Conservation (phyloP, 2,113 vertebrate species). For the Cercocebus atys region DNA sequence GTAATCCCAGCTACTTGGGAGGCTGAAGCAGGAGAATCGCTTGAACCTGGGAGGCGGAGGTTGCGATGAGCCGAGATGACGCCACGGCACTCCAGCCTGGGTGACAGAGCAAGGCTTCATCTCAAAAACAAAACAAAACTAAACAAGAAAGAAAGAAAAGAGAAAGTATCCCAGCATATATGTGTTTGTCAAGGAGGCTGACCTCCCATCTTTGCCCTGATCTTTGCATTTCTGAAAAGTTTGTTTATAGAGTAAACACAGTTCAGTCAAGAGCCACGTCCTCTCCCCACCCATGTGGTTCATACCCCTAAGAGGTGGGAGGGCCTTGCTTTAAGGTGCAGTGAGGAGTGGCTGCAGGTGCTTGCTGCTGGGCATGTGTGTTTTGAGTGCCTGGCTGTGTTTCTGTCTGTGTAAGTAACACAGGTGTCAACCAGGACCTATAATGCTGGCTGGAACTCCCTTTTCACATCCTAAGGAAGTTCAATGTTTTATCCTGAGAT, state of each 20-base stretch:
- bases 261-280: slow-evolving; percentile 19
- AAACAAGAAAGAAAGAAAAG: not conserved
- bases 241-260: slow-evolving; percentile 65
- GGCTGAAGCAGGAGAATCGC: too few species aligned
- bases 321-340: not conserved
- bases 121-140: too few species aligned
- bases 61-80: too few species aligned
- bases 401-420: not conserved
- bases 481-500: not conserved
- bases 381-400: not conserved
- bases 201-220: not conserved
- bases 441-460: not conserved
- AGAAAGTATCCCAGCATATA: not conserved
- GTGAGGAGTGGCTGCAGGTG: not conserved
- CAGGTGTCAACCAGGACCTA: not conserved
- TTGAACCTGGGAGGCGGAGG: too few species aligned
- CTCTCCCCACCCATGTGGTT: too few species aligned
- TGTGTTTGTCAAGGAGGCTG: not conserved
- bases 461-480: not conserved
- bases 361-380: accelerated
- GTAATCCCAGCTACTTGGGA: too few species aligned
- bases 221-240: slow-evolving; percentile 28
- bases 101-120: too few species aligned
- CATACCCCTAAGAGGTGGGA: not conserved
- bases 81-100: too few species aligned